phyloP scores from a whole-genome alignment of 2,888 invertebrate species.

The Coecobrya sp. region DNA sequence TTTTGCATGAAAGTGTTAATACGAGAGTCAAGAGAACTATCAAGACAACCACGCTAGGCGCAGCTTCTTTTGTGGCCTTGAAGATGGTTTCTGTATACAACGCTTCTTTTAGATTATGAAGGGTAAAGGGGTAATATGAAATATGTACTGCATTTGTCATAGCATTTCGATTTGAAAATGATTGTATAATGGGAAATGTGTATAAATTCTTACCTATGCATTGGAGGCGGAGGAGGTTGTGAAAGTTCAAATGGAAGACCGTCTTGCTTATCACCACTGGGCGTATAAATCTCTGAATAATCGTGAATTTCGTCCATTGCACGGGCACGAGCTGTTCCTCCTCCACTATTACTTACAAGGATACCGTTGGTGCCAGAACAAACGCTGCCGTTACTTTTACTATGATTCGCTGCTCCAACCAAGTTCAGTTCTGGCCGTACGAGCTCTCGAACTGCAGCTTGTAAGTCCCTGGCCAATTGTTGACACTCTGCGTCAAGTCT shows the following conservation, averaged over 20 bases:
- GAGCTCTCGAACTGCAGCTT: conserved; percentile 90
- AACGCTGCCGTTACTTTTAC: conserved; percentile 62
- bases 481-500: conserved; percentile 86
- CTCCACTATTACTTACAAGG: conserved; percentile 68
- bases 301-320: conserved; percentile 90
- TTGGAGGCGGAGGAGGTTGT: conserved; percentile 95
- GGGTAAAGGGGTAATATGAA: not conserved
- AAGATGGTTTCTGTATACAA: not conserved
- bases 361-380: conserved; percentile 49
- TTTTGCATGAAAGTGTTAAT: not conserved
- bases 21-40: conserved; percentile 25
- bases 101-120: not conserved
- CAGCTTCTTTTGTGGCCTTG: not conserved
- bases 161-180: no score
- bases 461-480: conserved; percentile 89
- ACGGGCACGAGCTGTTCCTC: conserved; percentile 74
- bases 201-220: conserved; percentile 90
- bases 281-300: conserved; percentile 98
- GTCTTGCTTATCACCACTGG: conserved; percentile 92
- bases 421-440: conserved; percentile 87
- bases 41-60: not conserved
- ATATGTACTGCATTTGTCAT: not conserved
- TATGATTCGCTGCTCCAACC: conserved; percentile 87
- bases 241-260: conserved; percentile 87
- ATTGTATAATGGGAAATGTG: no score